Evolutionary conservation across 2,797 vertebrate species (phyloP).

Genomic region (Coccyzus lansbergi): DNA sequence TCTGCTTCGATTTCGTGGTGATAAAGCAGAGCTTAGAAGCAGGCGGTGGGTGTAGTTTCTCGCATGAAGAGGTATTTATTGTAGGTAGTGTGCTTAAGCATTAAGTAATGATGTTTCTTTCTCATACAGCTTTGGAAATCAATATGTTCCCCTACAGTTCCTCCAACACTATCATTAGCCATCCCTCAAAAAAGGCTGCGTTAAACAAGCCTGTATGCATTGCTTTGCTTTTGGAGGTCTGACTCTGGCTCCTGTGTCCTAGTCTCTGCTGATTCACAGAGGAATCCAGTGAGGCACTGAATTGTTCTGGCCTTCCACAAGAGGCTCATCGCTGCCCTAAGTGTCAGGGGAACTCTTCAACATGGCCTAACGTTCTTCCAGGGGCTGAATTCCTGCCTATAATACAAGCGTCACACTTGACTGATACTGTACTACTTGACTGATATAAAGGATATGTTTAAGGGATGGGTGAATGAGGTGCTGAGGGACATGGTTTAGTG

Average conservation of each 20-base stretch:
- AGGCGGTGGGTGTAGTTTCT: not conserved
- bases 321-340: not conserved
- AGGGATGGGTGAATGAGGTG: too few relatives aligned
- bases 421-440: too few relatives aligned
- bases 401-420: not conserved
- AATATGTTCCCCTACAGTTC: not conserved
- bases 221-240: not conserved
- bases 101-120: constrained; percentile 10
- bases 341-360: not conserved
- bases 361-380: not conserved
- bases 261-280: not conserved
- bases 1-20: not conserved
- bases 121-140: constrained; percentile 31
- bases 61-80: not conserved
- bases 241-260: not conserved
- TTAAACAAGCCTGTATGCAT: not conserved
- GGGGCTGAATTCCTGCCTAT: not conserved
- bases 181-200: not conserved
- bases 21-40: not conserved
- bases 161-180: not conserved
- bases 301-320: not conserved
- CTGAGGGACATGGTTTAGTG: too few relatives aligned
- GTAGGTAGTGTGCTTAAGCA: not conserved
- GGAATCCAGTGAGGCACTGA: not conserved
- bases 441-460: too few relatives aligned